Evolutionary conservation across 2,797 vertebrate species (phyloP).

Genomic region (Antrozous pallidus): DNA sequence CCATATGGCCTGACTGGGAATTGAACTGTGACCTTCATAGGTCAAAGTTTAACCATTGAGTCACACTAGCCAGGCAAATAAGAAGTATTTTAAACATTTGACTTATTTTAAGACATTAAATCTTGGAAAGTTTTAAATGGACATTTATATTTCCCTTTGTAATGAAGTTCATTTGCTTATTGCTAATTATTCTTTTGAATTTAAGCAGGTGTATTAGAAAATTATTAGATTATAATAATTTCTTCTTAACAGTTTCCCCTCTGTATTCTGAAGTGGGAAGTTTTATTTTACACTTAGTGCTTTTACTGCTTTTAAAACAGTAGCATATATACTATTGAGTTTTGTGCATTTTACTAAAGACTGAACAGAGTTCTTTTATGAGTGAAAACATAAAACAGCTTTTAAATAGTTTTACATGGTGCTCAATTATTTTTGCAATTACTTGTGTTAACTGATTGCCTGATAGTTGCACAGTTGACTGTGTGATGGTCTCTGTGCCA

Average conservation of each 20-base stretch:
- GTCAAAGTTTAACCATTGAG: no score
- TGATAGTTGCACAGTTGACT: neutral
- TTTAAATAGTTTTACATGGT: neutral
- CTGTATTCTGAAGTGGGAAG: neutral
- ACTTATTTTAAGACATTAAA: neutral
- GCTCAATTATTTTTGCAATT: neutral
- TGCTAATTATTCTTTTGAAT: neutral
- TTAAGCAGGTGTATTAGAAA: neutral
- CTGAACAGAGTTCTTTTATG: neutral
- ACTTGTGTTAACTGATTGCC: neutral
- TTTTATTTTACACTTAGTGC: neutral
- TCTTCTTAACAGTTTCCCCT: neutral
- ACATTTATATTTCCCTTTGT: neutral
- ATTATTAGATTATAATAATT: neutral
- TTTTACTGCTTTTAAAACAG: neutral
- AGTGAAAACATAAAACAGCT: neutral
- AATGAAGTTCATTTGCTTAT: neutral
- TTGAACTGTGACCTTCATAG: no score
- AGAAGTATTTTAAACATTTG: slow-evolving; percentile 1
- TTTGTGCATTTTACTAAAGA: neutral
- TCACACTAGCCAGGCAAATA: neutral
- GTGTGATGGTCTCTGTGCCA: rapidly evolving
- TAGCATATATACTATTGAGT: neutral
- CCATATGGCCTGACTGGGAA: no score
- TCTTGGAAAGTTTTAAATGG: neutral